Base-by-base conservation (phyloP, 1,140 invertebrate genomes). In the Chironomus striatipennis region DNA sequence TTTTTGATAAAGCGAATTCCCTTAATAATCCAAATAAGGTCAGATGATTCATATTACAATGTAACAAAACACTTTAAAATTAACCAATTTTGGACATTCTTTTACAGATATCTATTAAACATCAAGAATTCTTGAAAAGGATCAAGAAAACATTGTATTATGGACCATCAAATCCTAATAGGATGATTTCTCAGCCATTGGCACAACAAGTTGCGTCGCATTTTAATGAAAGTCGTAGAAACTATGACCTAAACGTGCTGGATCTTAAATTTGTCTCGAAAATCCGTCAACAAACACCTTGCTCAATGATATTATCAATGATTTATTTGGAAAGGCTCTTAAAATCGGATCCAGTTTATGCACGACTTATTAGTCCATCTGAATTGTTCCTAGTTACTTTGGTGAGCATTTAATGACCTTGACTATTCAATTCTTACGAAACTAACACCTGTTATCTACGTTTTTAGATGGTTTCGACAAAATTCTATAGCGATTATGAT, bases 401-500 rank as follows among this genome's bases (percentile, higher is more conserved):
- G 7, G 65, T 70, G 10, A 70, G 65, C 18, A 8, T 57, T 10
- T 57, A 57, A 12, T 12, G n/a, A 57, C n/a, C 47, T 57, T 57
- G 9, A n/a, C n/a, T n/a, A 57, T 2, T 57, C 2, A n/a, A 57
- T 57, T 10, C 10, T 10, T 12, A 57, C n/a, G 18, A 15, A 21
- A 70, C 20, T 7, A 70, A 20, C 20, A 34, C 18, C 17, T 70
- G 18, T 20, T 20, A 17, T 18, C n/a, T 67, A 6, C 8, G 64
- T 20, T 67, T 57, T 21, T 70, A 70, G 65, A 70, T 70, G 65
- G 65, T 70, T 20, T 70, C 65, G 8, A 10, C 65, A 20, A 70
- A 70, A 18, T 70, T 70, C 18, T 70, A 70, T 70, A 70, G 65
- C 6, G 65, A 70, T 70, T 70, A 70, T 20, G 65, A 70, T 18